Base-by-base conservation (phyloP, 2,888 invertebrate species). In the Lasioglossum malachurum region DNA sequence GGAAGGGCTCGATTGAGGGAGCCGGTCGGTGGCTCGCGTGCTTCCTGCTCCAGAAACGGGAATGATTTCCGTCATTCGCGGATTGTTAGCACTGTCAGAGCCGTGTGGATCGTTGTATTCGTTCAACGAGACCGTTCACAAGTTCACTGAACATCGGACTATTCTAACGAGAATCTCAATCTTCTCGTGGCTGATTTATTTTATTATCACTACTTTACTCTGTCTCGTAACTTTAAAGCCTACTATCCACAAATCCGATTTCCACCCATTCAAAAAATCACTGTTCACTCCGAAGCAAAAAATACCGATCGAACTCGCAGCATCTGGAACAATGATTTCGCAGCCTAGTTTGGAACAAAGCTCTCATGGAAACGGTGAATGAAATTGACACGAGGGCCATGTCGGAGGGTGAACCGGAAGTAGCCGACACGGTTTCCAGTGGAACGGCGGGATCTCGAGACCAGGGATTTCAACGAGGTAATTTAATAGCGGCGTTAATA, bases 1-100 rank as follows among this genome's bases (percentile, higher is more conserved):
- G 83, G 83, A 84, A 82, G 77, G 74, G 69, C 57, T 71, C 38
- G 71, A 81, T 81, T 72, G 81, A 81, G 72, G 77, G 71, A 77
- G 60, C 35, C 53, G 23, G 53, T 3, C 57, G 57, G 77, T 35
- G n/a, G 76, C 72, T 67, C 31, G 38, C 73, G 71, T 41, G 64
- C 46, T 75, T 82, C 82, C 82, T 82, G 75, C 35, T 75, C 53
- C 53, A 53, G 53, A 53, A 53, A 53, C 10, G 53, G 23, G 23
- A 53, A 53, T 53, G 38, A 16, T 46, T 35, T 12, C 60, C 14
- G 60, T 27, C 27, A 27, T 60, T 60, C 27, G 60, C 60, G 60
- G 27, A 60, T 27, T 27, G 60, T 60, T 27, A 27, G 27, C 14
- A 27, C 10, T 8, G 53, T 10, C 53, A 53, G 53, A 10, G 53